Evolutionary conservation across 2,797 vertebrate genomes (phyloP).

Genomic region (Notamacropus eugenii): DNA sequence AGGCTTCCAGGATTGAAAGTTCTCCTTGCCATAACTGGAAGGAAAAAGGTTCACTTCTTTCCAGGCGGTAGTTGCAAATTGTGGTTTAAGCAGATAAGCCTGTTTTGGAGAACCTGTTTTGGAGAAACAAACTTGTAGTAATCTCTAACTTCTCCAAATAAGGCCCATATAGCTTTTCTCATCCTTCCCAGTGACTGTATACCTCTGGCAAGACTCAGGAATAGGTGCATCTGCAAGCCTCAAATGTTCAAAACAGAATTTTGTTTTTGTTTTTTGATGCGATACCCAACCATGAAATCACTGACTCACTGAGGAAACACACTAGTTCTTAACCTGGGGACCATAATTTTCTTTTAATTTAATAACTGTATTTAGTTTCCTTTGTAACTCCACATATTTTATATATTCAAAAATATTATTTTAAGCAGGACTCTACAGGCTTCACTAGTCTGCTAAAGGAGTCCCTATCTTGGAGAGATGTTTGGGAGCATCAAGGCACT

Average conservation of each 20-base stretch:
- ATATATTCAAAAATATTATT: neutral
- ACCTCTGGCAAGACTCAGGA: neutral
- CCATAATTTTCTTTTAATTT: neutral
- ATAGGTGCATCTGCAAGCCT: neutral
- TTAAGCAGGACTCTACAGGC: neutral
- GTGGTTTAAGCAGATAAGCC: constrained; percentile 27
- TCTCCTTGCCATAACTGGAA: neutral
- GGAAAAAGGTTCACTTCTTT: neutral
- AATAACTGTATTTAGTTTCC: neutral
- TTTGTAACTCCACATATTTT: neutral
- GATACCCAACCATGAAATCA: neutral
- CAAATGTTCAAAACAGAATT: neutral
- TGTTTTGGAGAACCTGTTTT: constrained; percentile 21
- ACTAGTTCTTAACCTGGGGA: neutral
- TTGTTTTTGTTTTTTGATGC: neutral
- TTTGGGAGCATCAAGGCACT: neutral
- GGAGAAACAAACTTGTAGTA: constrained; percentile 21
- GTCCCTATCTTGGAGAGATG: neutral
- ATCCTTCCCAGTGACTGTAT: neutral
- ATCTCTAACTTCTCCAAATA: neutral
- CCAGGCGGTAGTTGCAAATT: neutral
- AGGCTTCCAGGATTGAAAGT: neutral
- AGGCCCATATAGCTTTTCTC: neutral
- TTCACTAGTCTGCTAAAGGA: neutral
- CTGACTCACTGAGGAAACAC: neutral